A percentile compares a stretch with the other conserved stretches of the same genome.
Evolutionary conservation across 2,888 invertebrate species (phyloP).

Genomic region (Allophyes oxyacanthae): DNA sequence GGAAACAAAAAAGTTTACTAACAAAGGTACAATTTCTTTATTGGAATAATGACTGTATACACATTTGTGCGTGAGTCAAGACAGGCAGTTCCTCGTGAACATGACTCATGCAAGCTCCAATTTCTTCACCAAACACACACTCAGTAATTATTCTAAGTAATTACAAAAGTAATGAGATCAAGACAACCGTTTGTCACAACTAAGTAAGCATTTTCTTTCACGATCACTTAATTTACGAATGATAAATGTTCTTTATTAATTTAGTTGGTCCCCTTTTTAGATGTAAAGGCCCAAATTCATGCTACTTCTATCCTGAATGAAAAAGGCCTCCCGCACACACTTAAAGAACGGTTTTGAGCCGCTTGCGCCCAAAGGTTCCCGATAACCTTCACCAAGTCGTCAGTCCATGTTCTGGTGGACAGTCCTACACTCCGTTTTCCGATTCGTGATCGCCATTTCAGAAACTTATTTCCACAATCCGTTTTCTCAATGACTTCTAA

Average conservation of each 20-base stretch:
- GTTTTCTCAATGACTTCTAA: no score
- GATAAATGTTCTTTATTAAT: neutral
- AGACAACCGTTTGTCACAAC: conserved; percentile 29
- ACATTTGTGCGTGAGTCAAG: conserved; percentile 51
- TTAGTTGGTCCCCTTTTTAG: neutral
- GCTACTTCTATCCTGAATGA: no score
- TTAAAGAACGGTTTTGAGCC: no score
- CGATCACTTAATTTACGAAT: conserved; percentile 25
- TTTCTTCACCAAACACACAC: conserved; percentile 56
- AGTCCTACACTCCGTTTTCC: no score
- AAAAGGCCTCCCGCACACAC: no score
- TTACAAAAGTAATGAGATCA: conserved; percentile 35
- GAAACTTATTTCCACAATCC: no score
- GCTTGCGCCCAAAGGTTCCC: no score
- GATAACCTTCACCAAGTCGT: no score
- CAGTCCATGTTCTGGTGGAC: no score
- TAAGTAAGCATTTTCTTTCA: conserved; percentile 17
- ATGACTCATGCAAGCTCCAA: conserved; percentile 55
- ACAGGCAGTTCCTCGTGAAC: conserved; percentile 16
- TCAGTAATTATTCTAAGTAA: conserved; percentile 53
- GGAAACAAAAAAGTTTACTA: conserved; percentile 47
- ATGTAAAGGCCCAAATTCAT: no score
- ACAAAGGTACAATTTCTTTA: conserved; percentile 45
- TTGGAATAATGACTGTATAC: conserved; percentile 49
- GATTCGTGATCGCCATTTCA: no score